Evolutionary conservation across 2,113 vertebrate species (phyloP).

Genomic region (Hippocampus guttulatus): DNA sequence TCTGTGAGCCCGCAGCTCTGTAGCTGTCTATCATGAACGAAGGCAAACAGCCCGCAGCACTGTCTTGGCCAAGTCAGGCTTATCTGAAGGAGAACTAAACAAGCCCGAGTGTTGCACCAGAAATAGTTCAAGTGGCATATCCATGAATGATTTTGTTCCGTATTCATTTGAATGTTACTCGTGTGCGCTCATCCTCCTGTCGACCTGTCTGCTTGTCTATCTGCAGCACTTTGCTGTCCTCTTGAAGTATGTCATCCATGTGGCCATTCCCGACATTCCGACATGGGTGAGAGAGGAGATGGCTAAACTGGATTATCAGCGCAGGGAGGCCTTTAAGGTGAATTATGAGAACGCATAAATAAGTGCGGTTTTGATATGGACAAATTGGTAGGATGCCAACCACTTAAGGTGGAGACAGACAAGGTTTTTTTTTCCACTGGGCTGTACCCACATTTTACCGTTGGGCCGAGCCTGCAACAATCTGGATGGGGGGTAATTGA

Average conservation of each 20-base stretch:
- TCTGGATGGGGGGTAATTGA: too few species aligned
- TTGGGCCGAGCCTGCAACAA: too few species aligned
- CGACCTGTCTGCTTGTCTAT: constrained; percentile 9
- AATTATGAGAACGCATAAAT: background rate
- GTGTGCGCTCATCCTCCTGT: background rate
- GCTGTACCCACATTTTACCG: too few species aligned
- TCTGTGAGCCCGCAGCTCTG: constrained; percentile 15
- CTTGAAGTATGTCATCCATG: constrained; percentile 91
- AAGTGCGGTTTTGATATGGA: background rate
- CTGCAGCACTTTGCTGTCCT: constrained; percentile 88
- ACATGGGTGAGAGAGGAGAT: constrained; percentile 93
- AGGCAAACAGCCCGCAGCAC: constrained; percentile 52
- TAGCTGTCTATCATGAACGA: constrained; percentile 37
- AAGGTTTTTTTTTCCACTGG: background rate
- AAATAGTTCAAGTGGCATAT: constrained; percentile 9
- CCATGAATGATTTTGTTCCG: background rate
- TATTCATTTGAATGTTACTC: background rate
- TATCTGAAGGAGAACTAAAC: constrained; percentile 27
- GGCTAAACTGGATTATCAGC: constrained; percentile 92
- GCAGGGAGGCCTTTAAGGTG: constrained; percentile 95
- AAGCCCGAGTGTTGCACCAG: constrained; percentile 21
- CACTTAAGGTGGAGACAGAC: background rate
- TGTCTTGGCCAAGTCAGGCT: constrained; percentile 39
- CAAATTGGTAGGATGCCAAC: background rate
- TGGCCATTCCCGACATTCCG: constrained; percentile 88